Evolutionary conservation across 2,888 invertebrate species (phyloP).

Genomic region (Peribatodes rhomboidaria): DNA sequence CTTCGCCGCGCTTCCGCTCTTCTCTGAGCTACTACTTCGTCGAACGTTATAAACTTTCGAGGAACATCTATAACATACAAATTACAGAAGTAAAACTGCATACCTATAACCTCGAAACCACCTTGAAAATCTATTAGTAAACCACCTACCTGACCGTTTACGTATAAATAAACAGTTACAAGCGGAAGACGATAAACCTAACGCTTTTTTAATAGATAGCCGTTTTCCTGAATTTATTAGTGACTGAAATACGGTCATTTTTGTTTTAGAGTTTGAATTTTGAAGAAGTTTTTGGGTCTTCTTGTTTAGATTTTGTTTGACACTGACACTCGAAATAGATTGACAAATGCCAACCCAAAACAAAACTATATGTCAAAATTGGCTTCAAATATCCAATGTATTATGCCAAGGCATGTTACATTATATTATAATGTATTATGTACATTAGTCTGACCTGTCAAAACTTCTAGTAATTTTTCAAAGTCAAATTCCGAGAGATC

Average conservation of each 20-base stretch:
- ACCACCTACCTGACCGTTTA: conserved; percentile 69
- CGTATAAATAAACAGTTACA: conserved; percentile 67
- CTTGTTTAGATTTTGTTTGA: too few species aligned
- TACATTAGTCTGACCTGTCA: too few species aligned
- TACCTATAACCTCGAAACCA: conserved; percentile 75
- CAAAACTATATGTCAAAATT: too few species aligned
- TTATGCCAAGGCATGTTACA: too few species aligned
- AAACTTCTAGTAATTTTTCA: too few species aligned
- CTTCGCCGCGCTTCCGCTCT: conserved; percentile 89
- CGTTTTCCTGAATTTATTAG: conserved; percentile 67
- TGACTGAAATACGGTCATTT: conserved; percentile 80
- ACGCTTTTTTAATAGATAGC: conserved; percentile 63
- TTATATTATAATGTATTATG: too few species aligned
- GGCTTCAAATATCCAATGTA: too few species aligned
- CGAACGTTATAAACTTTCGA: conserved; percentile 79
- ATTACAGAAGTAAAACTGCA: conserved; percentile 31
- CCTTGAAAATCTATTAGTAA: conserved; percentile 49
- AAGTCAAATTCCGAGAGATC: too few species aligned
- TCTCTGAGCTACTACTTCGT: conserved; percentile 86
- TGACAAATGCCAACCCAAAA: too few species aligned
- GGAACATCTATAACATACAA: conserved; percentile 35
- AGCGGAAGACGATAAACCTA: conserved; percentile 54
- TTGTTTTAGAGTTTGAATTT: too few species aligned
- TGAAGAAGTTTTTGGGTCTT: too few species aligned
- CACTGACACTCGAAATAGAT: too few species aligned